Percentiles rank a stretch among this genome's conserved stretches.
Evolutionary conservation across 2,888 invertebrate species (phyloP).

Genomic region (Thera britannica): DNA sequence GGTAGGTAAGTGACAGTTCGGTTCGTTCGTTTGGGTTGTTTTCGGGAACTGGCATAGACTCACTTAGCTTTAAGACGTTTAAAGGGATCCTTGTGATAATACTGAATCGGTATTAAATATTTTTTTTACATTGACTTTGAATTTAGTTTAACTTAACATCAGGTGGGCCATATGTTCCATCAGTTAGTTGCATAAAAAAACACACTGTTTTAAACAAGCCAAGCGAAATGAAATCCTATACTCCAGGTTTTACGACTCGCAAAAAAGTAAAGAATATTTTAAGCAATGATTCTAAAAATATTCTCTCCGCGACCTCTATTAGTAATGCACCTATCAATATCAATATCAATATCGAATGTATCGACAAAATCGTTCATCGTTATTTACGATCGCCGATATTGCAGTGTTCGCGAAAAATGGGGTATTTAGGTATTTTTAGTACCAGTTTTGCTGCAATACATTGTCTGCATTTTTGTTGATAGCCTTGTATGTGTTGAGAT

Average conservation of each 20-base stretch:
- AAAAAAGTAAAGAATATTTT: background rate
- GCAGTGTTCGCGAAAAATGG: slow-evolving; percentile 24
- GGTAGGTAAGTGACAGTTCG: too few relatives aligned
- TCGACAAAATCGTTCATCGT: slow-evolving; percentile 26
- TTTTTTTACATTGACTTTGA: too few relatives aligned
- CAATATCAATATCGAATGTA: slow-evolving; percentile 30
- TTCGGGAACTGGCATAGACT: too few relatives aligned
- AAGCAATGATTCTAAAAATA: slow-evolving; percentile 28
- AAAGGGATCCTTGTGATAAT: too few relatives aligned
- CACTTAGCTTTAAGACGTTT: too few relatives aligned
- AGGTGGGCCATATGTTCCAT: too few relatives aligned
- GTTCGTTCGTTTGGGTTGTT: too few relatives aligned
- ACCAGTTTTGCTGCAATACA: slow-evolving; percentile 11
- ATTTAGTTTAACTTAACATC: too few relatives aligned
- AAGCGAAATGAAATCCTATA: slow-evolving; percentile 32
- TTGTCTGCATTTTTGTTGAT: slow-evolving; percentile 15
- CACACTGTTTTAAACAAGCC: slow-evolving; percentile 21
- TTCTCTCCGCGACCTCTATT: slow-evolving; percentile 28
- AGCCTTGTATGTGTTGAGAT: slow-evolving; percentile 4
- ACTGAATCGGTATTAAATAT: too few relatives aligned
- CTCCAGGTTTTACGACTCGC: slow-evolving; percentile 13
- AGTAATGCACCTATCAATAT: slow-evolving; percentile 17
- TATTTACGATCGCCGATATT: slow-evolving; percentile 29
- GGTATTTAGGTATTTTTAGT: slow-evolving; percentile 20
- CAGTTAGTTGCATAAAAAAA: too few relatives aligned